phyloP scores from a whole-genome alignment of 2,113 vertebrate genomes.

The Ameiurus melas region DNA sequence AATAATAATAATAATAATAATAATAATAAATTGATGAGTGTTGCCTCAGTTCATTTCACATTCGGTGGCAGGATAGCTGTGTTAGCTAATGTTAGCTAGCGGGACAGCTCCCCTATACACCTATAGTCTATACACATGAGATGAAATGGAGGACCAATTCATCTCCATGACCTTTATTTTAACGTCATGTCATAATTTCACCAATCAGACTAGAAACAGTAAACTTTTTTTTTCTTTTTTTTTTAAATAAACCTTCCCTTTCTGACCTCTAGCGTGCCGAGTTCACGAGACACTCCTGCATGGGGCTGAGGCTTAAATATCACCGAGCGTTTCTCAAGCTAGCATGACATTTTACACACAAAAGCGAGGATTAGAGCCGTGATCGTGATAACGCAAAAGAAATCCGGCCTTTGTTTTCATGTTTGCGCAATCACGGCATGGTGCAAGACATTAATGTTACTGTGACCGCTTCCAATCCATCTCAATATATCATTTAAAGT shows the following conservation, averaged over 20 bases:
- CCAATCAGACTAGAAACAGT: neutral
- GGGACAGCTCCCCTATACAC: neutral
- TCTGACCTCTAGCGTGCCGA: neutral
- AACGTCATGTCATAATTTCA: neutral
- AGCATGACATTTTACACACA: slow-evolving; percentile 17
- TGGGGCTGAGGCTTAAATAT: slow-evolving; percentile 25
- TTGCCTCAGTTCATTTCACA: neutral
- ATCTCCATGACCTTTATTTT: neutral
- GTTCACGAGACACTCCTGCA: neutral
- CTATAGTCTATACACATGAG: neutral
- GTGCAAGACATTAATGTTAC: neutral
- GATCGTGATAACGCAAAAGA: neutral
- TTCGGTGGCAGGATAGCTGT: neutral
- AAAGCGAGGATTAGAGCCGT: slow-evolving; percentile 9
- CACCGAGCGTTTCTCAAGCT: neutral
- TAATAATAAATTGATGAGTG: too few relatives aligned
- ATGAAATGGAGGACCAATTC: too few relatives aligned
- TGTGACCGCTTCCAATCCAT: neutral
- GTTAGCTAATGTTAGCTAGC: neutral
- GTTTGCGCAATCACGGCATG: neutral
- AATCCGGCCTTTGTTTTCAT: neutral
- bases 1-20: too few relatives aligned
- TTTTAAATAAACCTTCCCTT: neutral
- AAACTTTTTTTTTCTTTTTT: neutral
- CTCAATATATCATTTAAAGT: neutral